Evolutionary conservation across 2,113 vertebrate species (phyloP).

Genomic region (Trematomus loennbergii): DNA sequence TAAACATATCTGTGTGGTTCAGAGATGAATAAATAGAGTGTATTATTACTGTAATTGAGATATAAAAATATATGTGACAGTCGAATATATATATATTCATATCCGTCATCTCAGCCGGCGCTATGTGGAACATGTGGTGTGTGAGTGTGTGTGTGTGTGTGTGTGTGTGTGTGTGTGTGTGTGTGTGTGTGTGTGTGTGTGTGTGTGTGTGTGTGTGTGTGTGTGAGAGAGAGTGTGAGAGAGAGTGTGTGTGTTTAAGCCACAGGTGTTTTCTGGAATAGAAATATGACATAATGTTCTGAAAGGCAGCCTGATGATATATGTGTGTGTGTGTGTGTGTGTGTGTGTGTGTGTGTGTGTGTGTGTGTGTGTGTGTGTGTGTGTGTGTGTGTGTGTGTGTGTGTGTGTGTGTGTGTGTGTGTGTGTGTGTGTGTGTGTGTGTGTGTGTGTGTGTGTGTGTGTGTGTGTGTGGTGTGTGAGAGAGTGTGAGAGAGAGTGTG

Average conservation of each 20-base stretch:
- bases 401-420: too few species aligned
- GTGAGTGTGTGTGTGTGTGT: conserved; percentile 33
- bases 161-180: conserved; percentile 21
- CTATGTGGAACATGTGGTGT: conserved; percentile 5
- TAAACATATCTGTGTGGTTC: not conserved
- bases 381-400: too few species aligned
- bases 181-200: conserved; percentile 28
- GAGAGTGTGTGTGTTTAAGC: not conserved
- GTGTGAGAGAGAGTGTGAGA: too few species aligned
- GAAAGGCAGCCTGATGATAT: conserved; percentile 21
- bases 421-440: too few species aligned
- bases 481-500: too few species aligned
- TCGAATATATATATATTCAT: not conserved
- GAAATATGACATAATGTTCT: conserved; percentile 46
- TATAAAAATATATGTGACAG: not conserved
- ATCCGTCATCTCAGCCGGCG: not conserved
- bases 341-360: too few species aligned
- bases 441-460: too few species aligned
- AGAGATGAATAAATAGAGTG: not conserved
- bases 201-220: conserved; percentile 21
- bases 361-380: too few species aligned
- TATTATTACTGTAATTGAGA: not conserved
- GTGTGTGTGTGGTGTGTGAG: too few species aligned
- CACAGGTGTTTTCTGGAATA: conserved; percentile 53
- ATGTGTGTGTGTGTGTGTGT: too few species aligned